These are phyloP conservation scores for Drosophila arawakana DNA, from an alignment of 1,140 invertebrate genomes.

Conservation along the genomic window DNA sequence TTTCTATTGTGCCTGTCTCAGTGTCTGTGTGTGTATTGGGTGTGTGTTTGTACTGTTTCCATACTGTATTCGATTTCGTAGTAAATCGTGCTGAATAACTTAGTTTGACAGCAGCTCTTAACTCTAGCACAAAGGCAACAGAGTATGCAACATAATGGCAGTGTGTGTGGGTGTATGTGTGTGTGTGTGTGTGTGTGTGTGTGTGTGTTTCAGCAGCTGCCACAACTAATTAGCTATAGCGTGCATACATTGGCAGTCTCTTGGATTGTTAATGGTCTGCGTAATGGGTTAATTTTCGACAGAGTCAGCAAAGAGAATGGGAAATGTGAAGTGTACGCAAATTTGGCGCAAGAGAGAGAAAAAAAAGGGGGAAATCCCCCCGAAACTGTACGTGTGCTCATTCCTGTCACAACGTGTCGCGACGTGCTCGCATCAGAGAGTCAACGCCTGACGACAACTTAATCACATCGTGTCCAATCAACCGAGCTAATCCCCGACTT, in stretches of 20 bases:
- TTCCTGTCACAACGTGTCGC: constrained; percentile 36
- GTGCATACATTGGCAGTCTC: constrained; percentile 67
- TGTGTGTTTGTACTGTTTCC: neutral
- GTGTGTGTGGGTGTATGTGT: constrained; percentile 8
- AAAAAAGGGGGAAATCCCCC: neutral
- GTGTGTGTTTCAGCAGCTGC: constrained; percentile 60
- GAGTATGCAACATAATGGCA: constrained; percentile 9
- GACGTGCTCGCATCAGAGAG: constrained; percentile 45
- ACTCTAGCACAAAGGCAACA: neutral
- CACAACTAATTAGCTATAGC: constrained; percentile 72
- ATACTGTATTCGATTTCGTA: constrained; percentile 45
- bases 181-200: constrained; percentile 10
- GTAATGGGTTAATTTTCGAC: constrained; percentile 79
- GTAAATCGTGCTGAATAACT: constrained; percentile 69
- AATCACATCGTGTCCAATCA: constrained; percentile 82
- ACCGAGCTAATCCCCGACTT: constrained; percentile 63
- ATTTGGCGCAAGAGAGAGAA: neutral
- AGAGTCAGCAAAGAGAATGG: constrained; percentile 5
- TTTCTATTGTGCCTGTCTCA: neutral
- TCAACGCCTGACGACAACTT: constrained; percentile 66
- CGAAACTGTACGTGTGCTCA: neutral
- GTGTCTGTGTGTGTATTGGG: neutral
- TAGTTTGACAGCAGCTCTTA: constrained; percentile 54
- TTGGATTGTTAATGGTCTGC: constrained; percentile 67
- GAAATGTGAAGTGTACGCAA: neutral